Evolutionary conservation across 1,140 invertebrate species (phyloP).

Genomic region (Brachionus rotundiformis): DNA sequence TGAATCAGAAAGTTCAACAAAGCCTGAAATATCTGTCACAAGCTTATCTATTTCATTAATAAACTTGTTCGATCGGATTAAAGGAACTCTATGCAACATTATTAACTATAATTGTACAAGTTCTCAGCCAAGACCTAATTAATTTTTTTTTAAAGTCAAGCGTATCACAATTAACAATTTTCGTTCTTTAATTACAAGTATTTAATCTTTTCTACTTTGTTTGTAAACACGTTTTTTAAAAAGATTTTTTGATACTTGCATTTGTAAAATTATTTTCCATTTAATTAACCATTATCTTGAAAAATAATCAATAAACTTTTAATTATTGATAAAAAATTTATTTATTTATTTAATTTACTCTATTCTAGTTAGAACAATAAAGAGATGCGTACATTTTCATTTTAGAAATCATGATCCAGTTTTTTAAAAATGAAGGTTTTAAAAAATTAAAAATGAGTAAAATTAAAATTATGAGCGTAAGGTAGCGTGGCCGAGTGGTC

Average conservation of each 20-base stretch:
- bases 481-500: no score
- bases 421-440: no score
- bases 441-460: no score
- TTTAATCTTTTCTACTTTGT: constrained; percentile 20
- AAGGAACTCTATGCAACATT: background rate
- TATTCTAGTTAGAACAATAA: no score
- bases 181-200: background rate
- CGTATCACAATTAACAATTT: background rate
- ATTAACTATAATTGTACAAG: constrained; percentile 2
- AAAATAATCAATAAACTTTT: background rate
- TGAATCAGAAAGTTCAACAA: background rate
- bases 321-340: background rate
- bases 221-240: constrained; percentile 20
- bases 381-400: no score
- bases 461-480: no score
- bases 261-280: background rate
- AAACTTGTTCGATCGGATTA: constrained; percentile 35
- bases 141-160: background rate
- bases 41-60: background rate
- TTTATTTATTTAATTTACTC: background rate
- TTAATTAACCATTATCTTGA: background rate
- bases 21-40: background rate
- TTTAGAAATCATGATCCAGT: no score
- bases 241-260: background rate
- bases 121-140: background rate